Base-by-base conservation (phyloP, 2,113 vertebrate genomes). In the Leptodactylus fuscus region DNA sequence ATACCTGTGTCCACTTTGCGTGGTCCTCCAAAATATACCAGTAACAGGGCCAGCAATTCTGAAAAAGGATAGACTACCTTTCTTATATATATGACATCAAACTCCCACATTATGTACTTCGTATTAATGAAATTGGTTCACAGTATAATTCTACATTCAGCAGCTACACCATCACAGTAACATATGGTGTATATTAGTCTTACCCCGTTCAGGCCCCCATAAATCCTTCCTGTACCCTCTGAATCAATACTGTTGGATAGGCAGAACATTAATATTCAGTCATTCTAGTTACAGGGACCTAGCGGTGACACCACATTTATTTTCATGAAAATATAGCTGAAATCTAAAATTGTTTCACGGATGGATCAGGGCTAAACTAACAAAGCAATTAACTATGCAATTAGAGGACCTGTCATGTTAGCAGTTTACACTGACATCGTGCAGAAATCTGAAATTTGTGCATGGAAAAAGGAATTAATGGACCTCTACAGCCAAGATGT, bases 241-340 rank as follows among this genome's bases (percentile, higher is more conserved):
- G 24, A 62, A 29, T 62, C 24, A 29, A 62, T 62, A 62, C 58
- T 13, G 58, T n/a, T 62, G 58, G 24, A 20, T 27, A 62, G 12
- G 24, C 24, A 29, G 58, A 24, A 62, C 58, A 62, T 62, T 29
- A 62, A 29, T 29, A 62, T 62, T 62, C 58, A 62, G 24, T 11
- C 24, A 29, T 62, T 29, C 24, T 29, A 29, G 58, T 62, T 2
- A 62, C 58, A 13, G 58, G n/a, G n/a, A 34, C 32, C 62, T 27
- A 34, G 62, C 62, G 27, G 62, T 67, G 62, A 67, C 62, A 67
- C 18, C 1, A 29, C 62, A 67, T 18, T 67, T 34, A 67, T 34
- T 67, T 67, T 20, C 62, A 67, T 34, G 32, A 34, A 67, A 67
- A 67, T 36, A 20, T 67, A 67, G 58, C 29, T 67, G 62, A 67